phyloP scores from a whole-genome alignment of 2,888 invertebrate species.

The Eueremaeus valkanovi region DNA sequence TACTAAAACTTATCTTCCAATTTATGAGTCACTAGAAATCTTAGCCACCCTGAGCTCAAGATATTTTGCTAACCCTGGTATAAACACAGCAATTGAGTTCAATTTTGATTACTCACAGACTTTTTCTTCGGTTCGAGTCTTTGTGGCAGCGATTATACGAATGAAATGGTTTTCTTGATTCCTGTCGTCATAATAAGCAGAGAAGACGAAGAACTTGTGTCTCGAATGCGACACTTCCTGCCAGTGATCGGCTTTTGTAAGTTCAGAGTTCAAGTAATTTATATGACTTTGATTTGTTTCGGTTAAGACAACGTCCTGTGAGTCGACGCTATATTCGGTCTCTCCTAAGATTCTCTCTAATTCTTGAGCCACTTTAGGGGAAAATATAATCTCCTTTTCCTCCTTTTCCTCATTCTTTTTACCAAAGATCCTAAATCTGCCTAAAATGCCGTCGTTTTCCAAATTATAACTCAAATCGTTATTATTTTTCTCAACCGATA shows the following conservation, averaged over 20 bases:
- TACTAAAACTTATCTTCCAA: too few relatives aligned
- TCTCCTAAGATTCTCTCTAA: constrained; percentile 13
- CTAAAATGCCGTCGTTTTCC: constrained; percentile 17
- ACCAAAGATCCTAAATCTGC: constrained; percentile 15
- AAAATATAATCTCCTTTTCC: constrained; percentile 25
- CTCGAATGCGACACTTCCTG: constrained; percentile 51
- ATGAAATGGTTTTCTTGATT: constrained; percentile 53
- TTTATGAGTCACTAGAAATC: too few relatives aligned
- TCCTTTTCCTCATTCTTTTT: constrained; percentile 22
- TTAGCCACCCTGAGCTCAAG: too few relatives aligned
- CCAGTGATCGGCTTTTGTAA: constrained; percentile 49
- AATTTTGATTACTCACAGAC: constrained; percentile 54
- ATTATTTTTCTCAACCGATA: constrained; percentile 15
- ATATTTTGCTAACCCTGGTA: too few relatives aligned
- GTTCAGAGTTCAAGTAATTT: constrained; percentile 22
- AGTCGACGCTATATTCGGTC: constrained; percentile 4
- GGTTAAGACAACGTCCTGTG: not conserved
- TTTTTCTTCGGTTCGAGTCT: constrained; percentile 74
- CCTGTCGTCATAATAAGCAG: constrained; percentile 71
- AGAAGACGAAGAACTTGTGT: constrained; percentile 80
- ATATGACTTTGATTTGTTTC: constrained; percentile 34
- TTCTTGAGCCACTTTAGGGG: constrained; percentile 4
- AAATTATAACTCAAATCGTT: not conserved
- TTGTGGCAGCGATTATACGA: constrained; percentile 79
- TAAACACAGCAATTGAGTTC: not conserved